Evolutionary conservation across 2,113 vertebrate species (phyloP).

Genomic region (Atherinomorus stipes): DNA sequence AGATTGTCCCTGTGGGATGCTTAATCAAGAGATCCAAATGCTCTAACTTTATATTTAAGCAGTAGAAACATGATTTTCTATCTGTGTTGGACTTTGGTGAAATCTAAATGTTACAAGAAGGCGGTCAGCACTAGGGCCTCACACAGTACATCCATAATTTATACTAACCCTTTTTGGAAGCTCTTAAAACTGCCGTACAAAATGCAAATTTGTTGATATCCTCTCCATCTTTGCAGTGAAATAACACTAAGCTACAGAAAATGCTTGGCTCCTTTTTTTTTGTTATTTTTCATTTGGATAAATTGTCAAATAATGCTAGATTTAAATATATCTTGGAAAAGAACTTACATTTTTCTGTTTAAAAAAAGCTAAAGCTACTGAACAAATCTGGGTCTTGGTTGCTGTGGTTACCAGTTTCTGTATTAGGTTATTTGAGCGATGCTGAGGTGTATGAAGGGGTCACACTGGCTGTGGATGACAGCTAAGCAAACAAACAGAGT

Average conservation of each 20-base stretch:
- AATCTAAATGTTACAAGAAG: neutral
- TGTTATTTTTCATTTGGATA: neutral
- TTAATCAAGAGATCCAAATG: neutral
- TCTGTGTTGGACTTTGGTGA: conserved; percentile 8
- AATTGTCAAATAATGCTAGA: neutral
- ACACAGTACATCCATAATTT: conserved; percentile 28
- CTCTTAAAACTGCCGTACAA: conserved; percentile 25
- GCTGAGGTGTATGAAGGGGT: conserved; percentile 15
- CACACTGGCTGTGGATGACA: conserved; percentile 55
- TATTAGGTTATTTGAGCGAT: conserved; percentile 50
- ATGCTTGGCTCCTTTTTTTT: neutral
- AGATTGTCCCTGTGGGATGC: neutral
- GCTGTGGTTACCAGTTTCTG: conserved; percentile 70
- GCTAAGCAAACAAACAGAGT: conserved; percentile 55
- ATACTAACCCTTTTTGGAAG: neutral
- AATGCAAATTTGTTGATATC: neutral
- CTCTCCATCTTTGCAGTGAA: neutral
- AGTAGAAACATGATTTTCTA: neutral
- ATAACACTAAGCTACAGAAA: neutral
- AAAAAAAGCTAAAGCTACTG: conserved; percentile 53
- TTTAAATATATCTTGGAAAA: neutral
- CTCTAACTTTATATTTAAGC: conserved; percentile 11
- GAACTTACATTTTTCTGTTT: conserved; percentile 49
- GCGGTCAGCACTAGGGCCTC: conserved; percentile 14
- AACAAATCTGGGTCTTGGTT: conserved; percentile 66